Evolutionary conservation across 64 coral and sea anemone species (phyloP), one percentile per base, ranked within the genome.

Genomic region (Dendronephthya gigantea): DNA sequence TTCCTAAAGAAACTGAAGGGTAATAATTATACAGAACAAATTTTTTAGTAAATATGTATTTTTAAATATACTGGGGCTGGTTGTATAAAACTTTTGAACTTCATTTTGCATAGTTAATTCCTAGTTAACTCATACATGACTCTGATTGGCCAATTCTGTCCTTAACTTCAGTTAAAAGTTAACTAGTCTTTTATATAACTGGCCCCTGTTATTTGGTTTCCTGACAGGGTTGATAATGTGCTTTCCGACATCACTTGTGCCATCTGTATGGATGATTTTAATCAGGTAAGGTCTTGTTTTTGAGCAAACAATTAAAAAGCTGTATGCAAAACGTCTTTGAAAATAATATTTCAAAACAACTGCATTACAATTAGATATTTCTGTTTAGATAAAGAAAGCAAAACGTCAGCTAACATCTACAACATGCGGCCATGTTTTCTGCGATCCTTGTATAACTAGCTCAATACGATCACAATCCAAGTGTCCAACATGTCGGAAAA

Each of bases 401-500:
- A 98, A 93, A 81, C 62, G 95, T 33, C 92, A 93, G 62, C 90
- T 98, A n/a, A 98, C 82, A 16, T 98, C 95, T 51, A 98, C 95
- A 75, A 92, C 81, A 9, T 98, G 95, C 84, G 95, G 95, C 22
- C 95, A 98, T 79, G 92, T 98, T 13, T 98, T 98, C 68, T 98
- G 95, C 68, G 90, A 98, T 47, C 89, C 50, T 55, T 98, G 95
- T 35, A 98, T 98, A 13, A 91, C 40, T 59, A 93, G 84, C 83
- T 92, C 95, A 33, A 69, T 98, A 15, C 83, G 91, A 23, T 83
- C 81, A 30, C 95, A 98, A 87, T 90, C 56, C 32, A 98, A 87
- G 48, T 98, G 95, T 83, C 95, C 95, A 74, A 98, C 95, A 43
- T 98, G 95, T 83, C 87, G 95, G 49, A 93, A 93, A 40, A 93